Conservation (phyloP, 2,888 invertebrate species). For the Drosophila vallismaia region DNA sequence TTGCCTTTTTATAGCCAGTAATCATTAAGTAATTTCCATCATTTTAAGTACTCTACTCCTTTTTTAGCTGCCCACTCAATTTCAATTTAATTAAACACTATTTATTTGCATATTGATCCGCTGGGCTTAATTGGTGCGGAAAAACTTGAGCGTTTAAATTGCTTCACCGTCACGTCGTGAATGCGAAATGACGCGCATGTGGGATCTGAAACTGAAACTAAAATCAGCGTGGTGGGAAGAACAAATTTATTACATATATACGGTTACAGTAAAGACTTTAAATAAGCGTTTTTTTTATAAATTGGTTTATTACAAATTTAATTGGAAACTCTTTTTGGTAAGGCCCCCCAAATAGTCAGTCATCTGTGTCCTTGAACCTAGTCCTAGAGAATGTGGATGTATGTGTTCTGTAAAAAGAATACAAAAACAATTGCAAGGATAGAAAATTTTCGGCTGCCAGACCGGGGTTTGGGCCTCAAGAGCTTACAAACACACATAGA, state of each 20-base stretch:
- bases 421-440: slow-evolving; percentile 59
- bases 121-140: slow-evolving; percentile 57
- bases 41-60: background rate
- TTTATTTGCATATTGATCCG: slow-evolving; percentile 68
- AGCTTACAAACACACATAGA: slow-evolving; percentile 51
- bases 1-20: background rate
- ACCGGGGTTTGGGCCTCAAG: slow-evolving; percentile 45
- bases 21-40: background rate
- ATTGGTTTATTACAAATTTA: background rate
- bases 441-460: slow-evolving; percentile 42
- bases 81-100: slow-evolving; percentile 64
- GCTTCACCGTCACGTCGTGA: slow-evolving; percentile 26
- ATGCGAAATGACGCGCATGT: slow-evolving; percentile 25
- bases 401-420: slow-evolving; percentile 1
- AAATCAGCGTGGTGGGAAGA: slow-evolving; percentile 6
- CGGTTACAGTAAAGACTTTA: background rate
- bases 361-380: slow-evolving; percentile 67
- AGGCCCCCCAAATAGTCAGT: slow-evolving; percentile 41
- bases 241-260: background rate
- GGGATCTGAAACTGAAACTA: slow-evolving; percentile 10
- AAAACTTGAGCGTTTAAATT: slow-evolving; percentile 25
- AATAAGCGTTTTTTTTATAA: background rate
- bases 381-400: slow-evolving; percentile 40
- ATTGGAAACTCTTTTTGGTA: background rate
- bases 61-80: background rate